A percentile compares a stretch with the other conserved stretches of the same genome.
Evolutionary conservation across 2,113 vertebrate species (phyloP).

Genomic region (Scatophagus argus): DNA sequence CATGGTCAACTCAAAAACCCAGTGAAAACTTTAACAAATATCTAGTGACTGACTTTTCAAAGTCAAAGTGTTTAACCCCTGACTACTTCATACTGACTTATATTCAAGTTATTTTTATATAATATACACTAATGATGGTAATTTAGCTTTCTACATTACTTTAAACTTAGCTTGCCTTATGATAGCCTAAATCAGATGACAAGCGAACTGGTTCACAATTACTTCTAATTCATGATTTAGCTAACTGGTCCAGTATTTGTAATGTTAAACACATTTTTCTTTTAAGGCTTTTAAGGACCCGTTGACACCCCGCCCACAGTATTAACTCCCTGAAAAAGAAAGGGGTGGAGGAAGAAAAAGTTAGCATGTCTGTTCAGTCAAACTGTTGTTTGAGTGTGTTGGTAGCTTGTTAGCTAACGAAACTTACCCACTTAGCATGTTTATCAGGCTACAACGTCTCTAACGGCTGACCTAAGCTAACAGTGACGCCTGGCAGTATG

Average conservation of each 20-base stretch:
- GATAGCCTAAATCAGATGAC: no score
- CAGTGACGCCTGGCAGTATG: neutral
- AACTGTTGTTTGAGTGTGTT: neutral
- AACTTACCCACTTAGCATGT: no score
- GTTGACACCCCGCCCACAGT: neutral
- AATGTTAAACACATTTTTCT: neutral
- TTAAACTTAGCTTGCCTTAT: neutral
- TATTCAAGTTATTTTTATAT: neutral
- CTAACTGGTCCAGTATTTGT: neutral
- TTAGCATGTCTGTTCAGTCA: neutral
- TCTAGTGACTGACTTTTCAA: no score
- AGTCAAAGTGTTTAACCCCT: no score
- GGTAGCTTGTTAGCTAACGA: neutral
- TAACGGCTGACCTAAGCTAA: neutral
- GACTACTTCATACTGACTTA: fast-evolving
- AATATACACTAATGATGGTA: no score
- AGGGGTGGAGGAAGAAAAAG: no score
- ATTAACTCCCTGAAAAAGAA: no score
- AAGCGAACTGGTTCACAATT: no score
- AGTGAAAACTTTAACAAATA: no score
- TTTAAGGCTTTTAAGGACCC: neutral
- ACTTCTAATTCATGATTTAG: neutral
- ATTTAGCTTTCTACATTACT: no score
- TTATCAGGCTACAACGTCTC: no score
- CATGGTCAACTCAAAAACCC: no score